phyloP scores from a whole-genome alignment of 2,888 invertebrate genomes.

The Tetranychus piercei region DNA sequence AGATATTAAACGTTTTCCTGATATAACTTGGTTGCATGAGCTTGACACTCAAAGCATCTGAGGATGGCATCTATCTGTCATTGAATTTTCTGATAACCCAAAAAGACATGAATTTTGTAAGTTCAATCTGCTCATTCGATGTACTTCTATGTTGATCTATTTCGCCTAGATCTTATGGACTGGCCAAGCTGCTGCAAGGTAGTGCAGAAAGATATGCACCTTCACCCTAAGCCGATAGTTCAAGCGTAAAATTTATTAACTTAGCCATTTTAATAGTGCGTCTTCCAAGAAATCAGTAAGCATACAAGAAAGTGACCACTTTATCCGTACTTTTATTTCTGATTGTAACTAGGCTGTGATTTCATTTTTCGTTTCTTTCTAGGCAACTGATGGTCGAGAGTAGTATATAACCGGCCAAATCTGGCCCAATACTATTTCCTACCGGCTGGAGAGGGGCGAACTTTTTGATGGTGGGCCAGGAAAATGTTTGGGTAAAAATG shows the following conservation, averaged over 20 bases:
- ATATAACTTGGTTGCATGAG: constrained; percentile 55
- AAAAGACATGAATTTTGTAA: constrained; percentile 55
- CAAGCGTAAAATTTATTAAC: too few species aligned
- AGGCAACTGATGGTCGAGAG: constrained; percentile 46
- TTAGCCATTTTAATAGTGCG: too few species aligned
- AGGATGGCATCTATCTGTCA: constrained; percentile 52
- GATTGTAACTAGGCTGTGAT: too few species aligned
- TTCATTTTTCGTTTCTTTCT: too few species aligned
- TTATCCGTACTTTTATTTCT: too few species aligned
- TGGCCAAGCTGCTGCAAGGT: constrained; percentile 48
- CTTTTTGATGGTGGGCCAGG: too few species aligned
- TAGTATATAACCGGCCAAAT: too few species aligned
- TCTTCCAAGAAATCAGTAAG: too few species aligned
- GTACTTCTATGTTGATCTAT: background rate
- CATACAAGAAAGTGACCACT: too few species aligned
- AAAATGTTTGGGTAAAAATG: too few species aligned
- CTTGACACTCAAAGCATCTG: constrained; percentile 52
- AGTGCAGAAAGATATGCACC: constrained; percentile 47
- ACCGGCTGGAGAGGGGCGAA: too few species aligned
- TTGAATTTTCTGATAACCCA: constrained; percentile 58
- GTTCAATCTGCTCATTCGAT: constrained; percentile 32
- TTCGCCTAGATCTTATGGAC: background rate
- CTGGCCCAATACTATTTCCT: too few species aligned
- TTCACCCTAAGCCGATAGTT: constrained; percentile 65
- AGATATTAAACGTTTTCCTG: constrained; percentile 50